Base-by-base conservation (phyloP, 2,113 vertebrate species). In the Lagopus leucura region DNA sequence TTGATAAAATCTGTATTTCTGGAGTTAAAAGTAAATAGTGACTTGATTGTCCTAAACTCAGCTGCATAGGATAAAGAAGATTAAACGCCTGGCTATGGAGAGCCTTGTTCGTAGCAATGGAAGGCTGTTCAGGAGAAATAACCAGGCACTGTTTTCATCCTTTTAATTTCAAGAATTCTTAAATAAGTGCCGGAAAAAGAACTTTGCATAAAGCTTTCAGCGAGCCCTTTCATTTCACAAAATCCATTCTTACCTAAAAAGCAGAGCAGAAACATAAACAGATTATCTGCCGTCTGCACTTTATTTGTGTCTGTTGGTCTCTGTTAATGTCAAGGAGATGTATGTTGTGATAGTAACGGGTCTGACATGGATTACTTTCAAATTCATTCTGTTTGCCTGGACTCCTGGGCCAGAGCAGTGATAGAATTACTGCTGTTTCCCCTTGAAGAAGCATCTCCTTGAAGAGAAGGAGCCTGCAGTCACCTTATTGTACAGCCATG, bases 261-360 rank as follows among this genome's bases (percentile, higher is more conserved):
- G 18, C 40, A 40, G 40, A 69, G 63, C 67, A 78, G 89, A 84
- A 96, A 94, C 92, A 58, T 64, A 86, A 96, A 66, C 52, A 90
- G 86, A 54, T 90, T 85, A 67, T 89, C 66, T 80, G 0, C 72
- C 71, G 69, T 36, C 75, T 94, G 85, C 76, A 80, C 91, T 95
- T 94, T 25, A 78, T 96, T 93, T 94, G 57, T 95, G 95, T 75
- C 71, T 95, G 79, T 88, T 87, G 81, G 63, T 93, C 78, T 93
- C 69, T 92, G 24, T 95, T 96, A 91, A 93, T 92, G 91, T 94
- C 90, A 85, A 6, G 47, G 91, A 96, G 92, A 93, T 94, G 61
- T 72, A 74, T 78, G 70, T 71, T 95, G 55, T 69, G 77, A 25
- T 88, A 43, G 95, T 93, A 89, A 32, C 78, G 87, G 48, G 55